A percentile compares a stretch with the other conserved stretches of the same genome.
These are phyloP conservation scores for Thera obeliscata DNA, from an alignment of 2,888 invertebrate genomes.

Conservation along the genomic window DNA sequence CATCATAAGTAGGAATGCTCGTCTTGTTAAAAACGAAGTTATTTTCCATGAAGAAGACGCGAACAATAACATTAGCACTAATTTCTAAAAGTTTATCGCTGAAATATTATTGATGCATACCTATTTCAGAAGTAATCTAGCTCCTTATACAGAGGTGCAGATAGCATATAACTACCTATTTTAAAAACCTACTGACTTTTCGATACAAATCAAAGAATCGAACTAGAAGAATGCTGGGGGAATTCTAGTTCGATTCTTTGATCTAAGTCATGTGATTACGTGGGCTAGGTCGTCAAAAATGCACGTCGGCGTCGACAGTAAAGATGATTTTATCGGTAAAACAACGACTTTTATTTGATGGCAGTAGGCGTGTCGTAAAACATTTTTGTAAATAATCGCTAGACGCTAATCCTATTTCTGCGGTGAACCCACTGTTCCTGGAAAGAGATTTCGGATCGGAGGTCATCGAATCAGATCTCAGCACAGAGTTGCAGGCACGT, in stretches of 20 bases:
- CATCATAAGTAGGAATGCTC: slow-evolving; percentile 21
- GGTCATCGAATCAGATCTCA: slow-evolving; percentile 38
- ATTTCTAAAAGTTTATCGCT: slow-evolving; percentile 4
- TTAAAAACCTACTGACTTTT: neutral
- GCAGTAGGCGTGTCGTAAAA: slow-evolving; percentile 72
- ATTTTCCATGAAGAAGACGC: neutral
- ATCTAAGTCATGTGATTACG: slow-evolving; percentile 64
- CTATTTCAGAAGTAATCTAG: neutral
- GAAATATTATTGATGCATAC: slow-evolving; percentile 15
- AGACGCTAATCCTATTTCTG: slow-evolving; percentile 62
- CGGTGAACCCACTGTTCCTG: slow-evolving; percentile 61
- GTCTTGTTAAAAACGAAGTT: neutral
- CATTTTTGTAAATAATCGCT: slow-evolving; percentile 59
- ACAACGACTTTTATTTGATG: slow-evolving; percentile 58
- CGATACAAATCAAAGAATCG: neutral
- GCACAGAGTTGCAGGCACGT: slow-evolving; percentile 31
- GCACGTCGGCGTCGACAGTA: slow-evolving; percentile 52
- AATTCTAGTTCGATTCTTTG: slow-evolving; percentile 18
- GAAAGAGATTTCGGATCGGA: slow-evolving; percentile 52
- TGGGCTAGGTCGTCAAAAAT: slow-evolving; percentile 58
- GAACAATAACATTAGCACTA: neutral
- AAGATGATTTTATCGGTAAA: slow-evolving; percentile 67
- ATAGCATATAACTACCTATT: neutral
- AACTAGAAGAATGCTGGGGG: neutral
- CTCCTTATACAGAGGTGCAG: neutral